A percentile compares a stretch with the other conserved stretches of the same genome.
Evolutionary conservation across 1,140 invertebrate species (phyloP).

Genomic region (Megalopta genalis): DNA sequence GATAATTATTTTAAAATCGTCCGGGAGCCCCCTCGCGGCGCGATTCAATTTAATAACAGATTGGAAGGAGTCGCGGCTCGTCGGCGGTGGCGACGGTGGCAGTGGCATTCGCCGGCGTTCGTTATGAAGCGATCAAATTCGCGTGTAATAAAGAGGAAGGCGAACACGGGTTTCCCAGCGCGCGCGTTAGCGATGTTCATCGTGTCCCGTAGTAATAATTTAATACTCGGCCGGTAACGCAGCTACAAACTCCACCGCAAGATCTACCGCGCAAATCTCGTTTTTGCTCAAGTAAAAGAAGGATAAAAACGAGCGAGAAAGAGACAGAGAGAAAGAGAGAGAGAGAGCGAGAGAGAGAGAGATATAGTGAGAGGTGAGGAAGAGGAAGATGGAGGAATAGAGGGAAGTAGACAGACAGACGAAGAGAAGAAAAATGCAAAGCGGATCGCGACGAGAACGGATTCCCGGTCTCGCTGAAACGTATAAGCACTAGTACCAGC

Average conservation of each 20-base stretch:
- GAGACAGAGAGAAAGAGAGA: no score
- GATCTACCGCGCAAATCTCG: slow-evolving; percentile 37
- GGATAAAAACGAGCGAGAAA: no score
- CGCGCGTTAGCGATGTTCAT: slow-evolving; percentile 38
- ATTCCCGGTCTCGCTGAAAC: slow-evolving; percentile 36
- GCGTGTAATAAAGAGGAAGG: slow-evolving; percentile 45
- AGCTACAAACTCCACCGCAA: slow-evolving; percentile 32
- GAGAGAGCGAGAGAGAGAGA: no score
- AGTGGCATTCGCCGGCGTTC: not conserved
- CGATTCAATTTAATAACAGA: slow-evolving; percentile 28
- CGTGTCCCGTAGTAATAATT: slow-evolving; percentile 39
- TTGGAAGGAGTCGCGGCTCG: slow-evolving; percentile 10
- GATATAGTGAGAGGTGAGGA: no score
- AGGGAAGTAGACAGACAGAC: no score
- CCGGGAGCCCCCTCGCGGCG: not conserved
- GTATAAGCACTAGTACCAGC: not conserved
- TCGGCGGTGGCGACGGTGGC: not conserved
- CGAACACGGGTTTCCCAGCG: slow-evolving; percentile 39
- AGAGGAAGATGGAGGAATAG: no score
- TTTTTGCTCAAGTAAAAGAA: slow-evolving; percentile 19
- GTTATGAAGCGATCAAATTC: slow-evolving; percentile 43
- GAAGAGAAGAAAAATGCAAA: slow-evolving; percentile 28
- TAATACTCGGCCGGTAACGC: slow-evolving; percentile 35
- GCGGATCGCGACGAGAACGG: slow-evolving; percentile 41
- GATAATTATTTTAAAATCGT: slow-evolving; percentile 15